phyloP scores from a whole-genome alignment of 2,888 invertebrate genomes.

The Alloplasta piceator region DNA sequence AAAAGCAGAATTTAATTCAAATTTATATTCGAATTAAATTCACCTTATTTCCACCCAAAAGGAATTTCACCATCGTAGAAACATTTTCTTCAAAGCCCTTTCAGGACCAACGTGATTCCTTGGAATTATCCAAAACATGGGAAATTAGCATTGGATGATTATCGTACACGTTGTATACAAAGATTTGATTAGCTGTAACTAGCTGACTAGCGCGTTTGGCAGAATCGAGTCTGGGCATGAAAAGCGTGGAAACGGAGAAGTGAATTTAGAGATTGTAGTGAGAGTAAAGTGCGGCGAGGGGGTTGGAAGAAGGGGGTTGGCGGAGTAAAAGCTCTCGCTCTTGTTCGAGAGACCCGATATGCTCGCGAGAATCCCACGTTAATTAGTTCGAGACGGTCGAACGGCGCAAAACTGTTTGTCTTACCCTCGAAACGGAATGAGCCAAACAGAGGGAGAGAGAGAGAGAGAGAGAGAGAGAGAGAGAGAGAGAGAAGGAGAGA shows the following conservation, averaged over 20 bases:
- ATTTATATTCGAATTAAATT: too few relatives aligned
- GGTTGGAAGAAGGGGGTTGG: not conserved
- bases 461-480: conserved; percentile 59
- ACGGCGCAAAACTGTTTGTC: conserved; percentile 78
- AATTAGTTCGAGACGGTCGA: conserved; percentile 79
- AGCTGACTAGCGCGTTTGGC: conserved; percentile 11
- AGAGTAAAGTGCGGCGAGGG: not conserved
- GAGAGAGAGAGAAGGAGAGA: conserved; percentile 16
- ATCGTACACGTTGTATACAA: too few relatives aligned
- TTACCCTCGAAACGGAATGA: conserved; percentile 72
- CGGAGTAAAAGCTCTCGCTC: conserved; percentile 44
- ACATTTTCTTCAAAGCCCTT: too few relatives aligned
- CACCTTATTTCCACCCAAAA: too few relatives aligned
- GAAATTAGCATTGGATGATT: too few relatives aligned
- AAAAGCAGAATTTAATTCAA: too few relatives aligned
- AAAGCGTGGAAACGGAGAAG: conserved; percentile 34
- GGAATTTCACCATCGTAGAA: too few relatives aligned
- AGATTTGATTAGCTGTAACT: not conserved
- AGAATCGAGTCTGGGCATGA: conserved; percentile 3
- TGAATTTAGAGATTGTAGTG: conserved; percentile 11
- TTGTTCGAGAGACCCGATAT: conserved; percentile 48
- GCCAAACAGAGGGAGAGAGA: conserved; percentile 60
- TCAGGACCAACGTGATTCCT: too few relatives aligned
- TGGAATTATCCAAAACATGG: too few relatives aligned
- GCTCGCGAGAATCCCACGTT: conserved; percentile 72